phyloP scores from a whole-genome alignment of 1,140 invertebrate species.

The Berghia stephanieae region DNA sequence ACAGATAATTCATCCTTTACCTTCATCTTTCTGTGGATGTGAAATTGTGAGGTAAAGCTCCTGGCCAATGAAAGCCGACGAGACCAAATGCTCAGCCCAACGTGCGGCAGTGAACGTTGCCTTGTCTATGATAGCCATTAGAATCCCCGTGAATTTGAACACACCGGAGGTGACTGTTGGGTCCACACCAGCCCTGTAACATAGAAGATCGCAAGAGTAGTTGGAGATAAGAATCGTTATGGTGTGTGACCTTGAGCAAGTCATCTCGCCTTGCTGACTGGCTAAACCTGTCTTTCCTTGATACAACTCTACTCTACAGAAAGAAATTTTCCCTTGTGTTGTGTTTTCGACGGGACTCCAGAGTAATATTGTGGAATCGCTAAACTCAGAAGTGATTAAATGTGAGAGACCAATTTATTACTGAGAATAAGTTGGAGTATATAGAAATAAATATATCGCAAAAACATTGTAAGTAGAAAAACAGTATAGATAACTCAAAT shows the following conservation, averaged over 20 bases:
- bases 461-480: too few relatives aligned
- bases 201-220: background rate
- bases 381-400: too few relatives aligned
- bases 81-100: constrained; percentile 16
- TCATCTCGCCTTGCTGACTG: background rate
- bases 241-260: background rate
- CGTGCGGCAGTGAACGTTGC: constrained; percentile 17
- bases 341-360: background rate
- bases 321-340: background rate
- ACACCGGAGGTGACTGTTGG: constrained; percentile 9
- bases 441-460: too few relatives aligned
- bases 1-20: background rate
- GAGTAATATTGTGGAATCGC: too few relatives aligned
- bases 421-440: background rate
- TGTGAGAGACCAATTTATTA: background rate
- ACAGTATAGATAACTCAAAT: too few relatives aligned
- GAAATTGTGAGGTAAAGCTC: constrained; percentile 21
- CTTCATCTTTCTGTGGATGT: constrained; percentile 10
- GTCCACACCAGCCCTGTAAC: constrained; percentile 1
- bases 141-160: constrained; percentile 25
- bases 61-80: constrained; percentile 8
- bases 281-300: background rate
- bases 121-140: constrained; percentile 21
- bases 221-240: background rate
- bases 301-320: background rate